Percentiles rank a stretch among this genome's conserved stretches.
Evolutionary conservation across 1,140 invertebrate species (phyloP).

Genomic region (Procambarus clarkii): DNA sequence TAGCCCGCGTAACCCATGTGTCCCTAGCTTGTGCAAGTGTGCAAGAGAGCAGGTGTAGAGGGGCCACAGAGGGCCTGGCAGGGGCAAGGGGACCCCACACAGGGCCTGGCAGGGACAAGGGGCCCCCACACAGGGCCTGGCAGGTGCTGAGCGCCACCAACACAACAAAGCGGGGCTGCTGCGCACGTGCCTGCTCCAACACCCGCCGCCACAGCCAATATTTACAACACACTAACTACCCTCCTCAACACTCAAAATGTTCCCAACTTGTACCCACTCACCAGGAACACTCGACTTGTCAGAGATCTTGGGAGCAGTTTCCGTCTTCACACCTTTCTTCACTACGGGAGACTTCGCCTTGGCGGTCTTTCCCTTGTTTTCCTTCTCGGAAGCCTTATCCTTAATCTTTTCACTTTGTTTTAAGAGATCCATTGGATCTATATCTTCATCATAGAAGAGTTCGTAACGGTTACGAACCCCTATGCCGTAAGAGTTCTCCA

Average conservation of each 20-base stretch:
- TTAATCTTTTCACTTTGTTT: constrained; percentile 88
- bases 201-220: not conserved
- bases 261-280: not conserved
- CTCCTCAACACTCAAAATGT: not conserved
- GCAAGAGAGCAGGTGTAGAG: too few species aligned
- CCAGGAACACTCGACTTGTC: constrained; percentile 57
- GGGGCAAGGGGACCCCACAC: too few species aligned
- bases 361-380: constrained; percentile 79
- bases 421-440: constrained; percentile 90
- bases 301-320: constrained; percentile 47
- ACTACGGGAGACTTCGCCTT: constrained; percentile 79
- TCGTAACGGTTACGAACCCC: constrained; percentile 94
- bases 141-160: not conserved
- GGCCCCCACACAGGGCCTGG: too few species aligned
- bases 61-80: too few species aligned
- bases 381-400: constrained; percentile 88
- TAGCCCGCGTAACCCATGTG: too few species aligned
- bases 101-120: too few species aligned
- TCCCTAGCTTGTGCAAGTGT: too few species aligned
- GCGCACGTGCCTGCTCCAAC: constrained; percentile 52
- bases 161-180: constrained; percentile 14
- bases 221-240: not conserved
- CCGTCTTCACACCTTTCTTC: constrained; percentile 77
- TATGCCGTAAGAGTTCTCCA: constrained; percentile 95
- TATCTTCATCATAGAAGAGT: constrained; percentile 89